A percentile compares a stretch with the other conserved stretches of the same genome.
These are phyloP conservation scores for Taurulus bubalis DNA, from an alignment of 2,113 vertebrate genomes.

Conservation along the genomic window DNA sequence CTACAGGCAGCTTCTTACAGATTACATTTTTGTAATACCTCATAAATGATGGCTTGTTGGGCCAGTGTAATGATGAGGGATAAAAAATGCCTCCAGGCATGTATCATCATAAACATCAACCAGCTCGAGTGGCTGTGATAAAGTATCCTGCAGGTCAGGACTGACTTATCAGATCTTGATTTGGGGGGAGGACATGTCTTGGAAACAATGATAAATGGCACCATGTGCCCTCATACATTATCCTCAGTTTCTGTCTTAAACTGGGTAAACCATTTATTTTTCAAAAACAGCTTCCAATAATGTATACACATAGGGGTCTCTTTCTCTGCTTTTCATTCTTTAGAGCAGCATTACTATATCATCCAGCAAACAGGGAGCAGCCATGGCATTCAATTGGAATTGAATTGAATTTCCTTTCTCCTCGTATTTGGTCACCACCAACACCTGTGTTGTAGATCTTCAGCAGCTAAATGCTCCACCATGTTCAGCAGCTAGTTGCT, in stretches of 20 bases:
- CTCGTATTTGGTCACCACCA: background rate
- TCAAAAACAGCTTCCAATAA: background rate
- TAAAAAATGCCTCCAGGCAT: slow-evolving; percentile 61
- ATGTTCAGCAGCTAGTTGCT: background rate
- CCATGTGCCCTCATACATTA: slow-evolving; percentile 38
- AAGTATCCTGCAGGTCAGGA: slow-evolving; percentile 63
- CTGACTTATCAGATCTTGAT: slow-evolving; percentile 66
- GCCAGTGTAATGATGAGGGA: slow-evolving; percentile 66
- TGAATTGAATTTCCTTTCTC: background rate
- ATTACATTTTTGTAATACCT: slow-evolving; percentile 44
- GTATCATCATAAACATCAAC: slow-evolving; percentile 72
- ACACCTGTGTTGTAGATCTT: background rate
- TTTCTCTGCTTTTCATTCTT: background rate
- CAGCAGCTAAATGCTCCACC: background rate
- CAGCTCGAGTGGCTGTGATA: slow-evolving; percentile 56
- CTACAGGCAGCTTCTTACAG: slow-evolving; percentile 22
- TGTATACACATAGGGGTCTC: too few relatives aligned
- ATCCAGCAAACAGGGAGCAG: background rate
- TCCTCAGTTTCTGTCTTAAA: slow-evolving; percentile 41
- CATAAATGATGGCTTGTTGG: slow-evolving; percentile 51
- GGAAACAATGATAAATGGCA: slow-evolving; percentile 69
- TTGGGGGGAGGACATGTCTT: slow-evolving; percentile 53
- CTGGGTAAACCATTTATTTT: slow-evolving; percentile 28
- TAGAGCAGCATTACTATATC: too few relatives aligned
- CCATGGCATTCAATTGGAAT: background rate